Conservation (phyloP, 2,888 invertebrate species). For the Idaea dimidiata region DNA sequence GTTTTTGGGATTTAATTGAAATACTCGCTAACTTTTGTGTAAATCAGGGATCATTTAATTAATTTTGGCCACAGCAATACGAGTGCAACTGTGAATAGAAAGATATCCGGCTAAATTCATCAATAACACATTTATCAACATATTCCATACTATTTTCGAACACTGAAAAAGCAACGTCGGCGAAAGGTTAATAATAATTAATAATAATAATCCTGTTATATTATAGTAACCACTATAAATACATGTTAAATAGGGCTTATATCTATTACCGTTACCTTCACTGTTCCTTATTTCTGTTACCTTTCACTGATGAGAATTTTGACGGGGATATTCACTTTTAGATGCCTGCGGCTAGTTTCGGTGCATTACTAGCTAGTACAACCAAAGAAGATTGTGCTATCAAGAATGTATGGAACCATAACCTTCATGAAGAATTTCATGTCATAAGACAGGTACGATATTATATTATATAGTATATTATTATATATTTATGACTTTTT, state of each 20-base stretch:
- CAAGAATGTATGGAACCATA: conserved; percentile 98
- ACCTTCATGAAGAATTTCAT: conserved; percentile 97
- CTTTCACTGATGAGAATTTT: neutral
- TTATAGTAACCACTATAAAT: neutral
- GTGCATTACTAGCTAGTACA: conserved; percentile 82
- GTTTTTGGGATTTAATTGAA: neutral
- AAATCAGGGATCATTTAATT: neutral
- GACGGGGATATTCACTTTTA: conserved; percentile 24
- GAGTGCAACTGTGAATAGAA: neutral
- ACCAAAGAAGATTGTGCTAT: conserved; percentile 88
- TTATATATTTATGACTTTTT: too few species aligned
- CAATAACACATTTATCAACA: neutral
- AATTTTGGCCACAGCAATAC: neutral
- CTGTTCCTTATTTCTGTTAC: neutral
- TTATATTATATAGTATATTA: too few species aligned
- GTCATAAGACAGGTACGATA: conserved; percentile 92
- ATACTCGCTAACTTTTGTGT: neutral
- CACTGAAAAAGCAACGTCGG: conserved; percentile 12
- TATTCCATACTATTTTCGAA: neutral
- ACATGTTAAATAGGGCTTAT: neutral
- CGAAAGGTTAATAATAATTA: conserved; percentile 11
- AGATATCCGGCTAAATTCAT: neutral
- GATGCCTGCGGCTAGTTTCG: conserved; percentile 88
- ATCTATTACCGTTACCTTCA: too few species aligned
- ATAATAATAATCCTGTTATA: neutral